Evolutionary conservation across 2,113 vertebrate species (phyloP).

Genomic region (Strix uralensis): DNA sequence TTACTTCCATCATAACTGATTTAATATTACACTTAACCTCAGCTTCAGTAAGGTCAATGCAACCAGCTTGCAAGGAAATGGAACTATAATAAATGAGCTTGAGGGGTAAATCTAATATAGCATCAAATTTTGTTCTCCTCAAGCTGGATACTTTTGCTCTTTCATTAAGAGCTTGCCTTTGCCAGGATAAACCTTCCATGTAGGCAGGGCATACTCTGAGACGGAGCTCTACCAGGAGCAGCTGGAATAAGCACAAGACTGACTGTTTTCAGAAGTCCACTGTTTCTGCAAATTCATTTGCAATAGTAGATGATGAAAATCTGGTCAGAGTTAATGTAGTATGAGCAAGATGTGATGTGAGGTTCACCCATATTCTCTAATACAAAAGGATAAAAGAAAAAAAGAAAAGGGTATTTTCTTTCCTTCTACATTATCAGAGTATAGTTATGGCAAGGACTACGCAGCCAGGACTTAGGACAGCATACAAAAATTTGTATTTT

Average conservation of each 20-base stretch:
- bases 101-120: background rate
- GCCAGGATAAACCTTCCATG: background rate
- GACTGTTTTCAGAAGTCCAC: background rate
- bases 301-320: background rate
- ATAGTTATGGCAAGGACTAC: background rate
- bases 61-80: background rate
- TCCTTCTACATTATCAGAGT: background rate
- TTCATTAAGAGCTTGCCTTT: background rate
- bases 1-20: background rate
- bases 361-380: background rate
- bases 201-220: background rate
- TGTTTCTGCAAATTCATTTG: background rate
- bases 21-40: background rate
- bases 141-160: background rate
- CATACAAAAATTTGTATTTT: background rate
- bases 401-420: background rate
- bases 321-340: background rate
- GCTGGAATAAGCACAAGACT: background rate
- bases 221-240: background rate
- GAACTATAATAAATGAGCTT: background rate
- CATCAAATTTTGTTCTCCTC: background rate
- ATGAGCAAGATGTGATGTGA: background rate
- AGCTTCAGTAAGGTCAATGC: background rate
- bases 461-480: background rate
- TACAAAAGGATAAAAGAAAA: background rate